Evolutionary conservation across 2,888 invertebrate species (phyloP).

Genomic region (Leistus spinibarbis): DNA sequence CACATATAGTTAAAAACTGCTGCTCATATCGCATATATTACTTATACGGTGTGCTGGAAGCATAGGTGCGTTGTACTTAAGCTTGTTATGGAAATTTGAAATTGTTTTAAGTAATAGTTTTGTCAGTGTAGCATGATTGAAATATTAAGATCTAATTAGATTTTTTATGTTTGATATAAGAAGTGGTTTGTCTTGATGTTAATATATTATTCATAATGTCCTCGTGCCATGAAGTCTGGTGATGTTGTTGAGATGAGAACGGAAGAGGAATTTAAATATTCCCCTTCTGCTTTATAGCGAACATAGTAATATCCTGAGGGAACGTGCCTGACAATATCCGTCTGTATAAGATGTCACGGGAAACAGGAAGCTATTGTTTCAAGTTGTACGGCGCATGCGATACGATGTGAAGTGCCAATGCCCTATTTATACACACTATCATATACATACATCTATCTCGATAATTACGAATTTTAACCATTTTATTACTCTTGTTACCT

Average conservation of each 20-base stretch:
- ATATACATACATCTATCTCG: neutral
- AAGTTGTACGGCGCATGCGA: neutral
- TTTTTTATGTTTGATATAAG: neutral
- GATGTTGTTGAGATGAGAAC: neutral
- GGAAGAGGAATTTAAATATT: slow-evolving; percentile 2
- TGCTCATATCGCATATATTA: too few species aligned
- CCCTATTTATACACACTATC: neutral
- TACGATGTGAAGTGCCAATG: neutral
- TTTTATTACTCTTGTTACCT: too few species aligned
- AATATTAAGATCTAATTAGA: neutral
- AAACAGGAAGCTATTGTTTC: slow-evolving; percentile 9
- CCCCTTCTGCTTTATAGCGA: neutral
- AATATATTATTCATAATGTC: neutral
- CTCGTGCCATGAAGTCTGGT: neutral
- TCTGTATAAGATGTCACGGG: neutral
- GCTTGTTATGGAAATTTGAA: too few species aligned
- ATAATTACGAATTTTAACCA: neutral
- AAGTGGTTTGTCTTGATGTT: neutral
- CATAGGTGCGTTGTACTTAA: too few species aligned
- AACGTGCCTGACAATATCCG: slow-evolving; percentile 9
- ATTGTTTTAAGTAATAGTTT: neutral
- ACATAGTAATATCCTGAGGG: neutral
- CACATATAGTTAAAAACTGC: too few species aligned
- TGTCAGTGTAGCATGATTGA: too few species aligned
- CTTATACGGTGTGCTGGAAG: too few species aligned